phyloP scores from a whole-genome alignment of 2,797 vertebrate species.

The Syncerus caffer region DNA sequence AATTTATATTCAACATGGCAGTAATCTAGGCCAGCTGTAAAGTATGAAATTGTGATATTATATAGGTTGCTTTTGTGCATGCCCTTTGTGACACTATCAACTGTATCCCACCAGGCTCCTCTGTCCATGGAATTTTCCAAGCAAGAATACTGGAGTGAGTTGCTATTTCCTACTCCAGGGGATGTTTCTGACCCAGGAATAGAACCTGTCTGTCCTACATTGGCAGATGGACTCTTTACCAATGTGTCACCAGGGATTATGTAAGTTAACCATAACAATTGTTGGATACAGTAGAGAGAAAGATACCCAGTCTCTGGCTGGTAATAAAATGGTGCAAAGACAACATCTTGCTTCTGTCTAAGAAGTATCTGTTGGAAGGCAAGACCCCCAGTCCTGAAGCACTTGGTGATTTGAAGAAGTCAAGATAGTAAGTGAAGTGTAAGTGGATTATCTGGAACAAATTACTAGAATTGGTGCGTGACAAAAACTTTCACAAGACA shows the following conservation, averaged over 20 bases:
- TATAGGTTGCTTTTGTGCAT: not conserved
- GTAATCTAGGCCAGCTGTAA: not conserved
- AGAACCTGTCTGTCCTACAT: not conserved
- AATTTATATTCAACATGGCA: not conserved
- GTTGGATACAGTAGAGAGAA: not conserved
- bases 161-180: not conserved
- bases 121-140: not conserved
- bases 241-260: not conserved
- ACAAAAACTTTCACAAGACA: not conserved
- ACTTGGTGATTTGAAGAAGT: not conserved
- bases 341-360: not conserved
- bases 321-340: not conserved
- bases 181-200: not conserved
- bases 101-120: not conserved
- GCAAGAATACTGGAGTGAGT: not conserved
- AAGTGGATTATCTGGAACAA: not conserved
- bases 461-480: constrained; percentile 14
- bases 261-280: not conserved
- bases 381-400: not conserved
- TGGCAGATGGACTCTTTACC: not conserved
- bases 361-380: not conserved
- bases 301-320: not conserved
- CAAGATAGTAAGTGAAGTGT: not conserved
- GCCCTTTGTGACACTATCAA: not conserved
- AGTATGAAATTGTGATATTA: not conserved